Evolutionary conservation across 1,140 invertebrate species (phyloP).

Genomic region (Rhopalosiphum maidis): DNA sequence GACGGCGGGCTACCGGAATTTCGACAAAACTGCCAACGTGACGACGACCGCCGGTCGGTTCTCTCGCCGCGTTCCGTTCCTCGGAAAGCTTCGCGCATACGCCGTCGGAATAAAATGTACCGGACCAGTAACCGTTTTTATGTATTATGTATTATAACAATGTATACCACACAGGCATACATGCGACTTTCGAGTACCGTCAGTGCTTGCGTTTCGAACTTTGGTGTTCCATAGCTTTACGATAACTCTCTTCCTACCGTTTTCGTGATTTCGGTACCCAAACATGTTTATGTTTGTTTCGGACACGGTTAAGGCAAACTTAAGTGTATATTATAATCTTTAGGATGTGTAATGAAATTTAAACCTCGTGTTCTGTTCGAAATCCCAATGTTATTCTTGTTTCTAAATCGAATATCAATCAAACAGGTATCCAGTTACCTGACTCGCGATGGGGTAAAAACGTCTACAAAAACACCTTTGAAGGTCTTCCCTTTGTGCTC

Average conservation of each 20-base stretch:
- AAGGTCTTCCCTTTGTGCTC: slow-evolving; percentile 1
- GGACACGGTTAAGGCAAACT: neutral
- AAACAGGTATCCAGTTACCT: neutral
- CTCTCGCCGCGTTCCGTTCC: neutral
- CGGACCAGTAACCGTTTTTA: too few species aligned
- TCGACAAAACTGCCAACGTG: slow-evolving; percentile 56
- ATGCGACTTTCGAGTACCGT: too few species aligned
- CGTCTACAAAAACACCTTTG: neutral
- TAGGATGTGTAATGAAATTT: neutral
- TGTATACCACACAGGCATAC: too few species aligned
- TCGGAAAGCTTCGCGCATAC: neutral
- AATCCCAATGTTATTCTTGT: neutral
- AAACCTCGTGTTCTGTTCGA: neutral
- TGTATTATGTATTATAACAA: too few species aligned
- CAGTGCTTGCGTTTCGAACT: too few species aligned
- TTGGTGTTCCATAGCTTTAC: too few species aligned
- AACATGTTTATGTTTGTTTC: neutral
- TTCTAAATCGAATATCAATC: slow-evolving; percentile 25
- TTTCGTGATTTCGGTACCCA: too few species aligned
- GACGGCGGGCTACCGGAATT: slow-evolving; percentile 52
- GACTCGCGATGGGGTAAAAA: neutral
- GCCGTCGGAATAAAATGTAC: neutral
- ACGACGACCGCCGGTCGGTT: neutral
- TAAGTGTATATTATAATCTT: too few species aligned
- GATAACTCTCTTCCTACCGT: too few species aligned